These are phyloP conservation scores for Apodemus sylvaticus DNA, from an alignment of 2,113 vertebrate species.

Conservation along the genomic window DNA sequence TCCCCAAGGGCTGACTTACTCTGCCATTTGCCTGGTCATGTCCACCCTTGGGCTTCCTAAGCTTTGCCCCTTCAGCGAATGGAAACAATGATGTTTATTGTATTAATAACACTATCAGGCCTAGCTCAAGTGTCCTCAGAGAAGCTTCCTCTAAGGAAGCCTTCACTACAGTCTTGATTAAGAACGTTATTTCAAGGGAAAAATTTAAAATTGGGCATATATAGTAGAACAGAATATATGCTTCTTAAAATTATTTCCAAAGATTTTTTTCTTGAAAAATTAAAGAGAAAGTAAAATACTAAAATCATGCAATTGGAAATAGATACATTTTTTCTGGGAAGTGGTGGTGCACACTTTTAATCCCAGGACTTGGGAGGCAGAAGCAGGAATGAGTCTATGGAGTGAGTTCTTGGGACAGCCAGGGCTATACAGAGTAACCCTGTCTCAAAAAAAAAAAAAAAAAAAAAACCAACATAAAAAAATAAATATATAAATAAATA, in stretches of 20 bases:
- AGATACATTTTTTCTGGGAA: not conserved
- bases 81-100: not conserved
- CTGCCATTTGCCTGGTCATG: not conserved
- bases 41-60: not conserved
- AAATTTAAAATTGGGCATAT: too few species aligned
- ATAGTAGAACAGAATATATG: conserved; percentile 40
- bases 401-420: too few species aligned
- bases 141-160: not conserved
- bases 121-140: not conserved
- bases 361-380: not conserved
- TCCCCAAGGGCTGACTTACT: not conserved
- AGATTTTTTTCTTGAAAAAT: not conserved
- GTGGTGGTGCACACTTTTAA: not conserved
- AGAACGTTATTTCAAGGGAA: too few species aligned
- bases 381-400: not conserved
- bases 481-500: not conserved
- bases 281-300: conserved; percentile 43
- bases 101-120: not conserved
- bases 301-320: conserved; percentile 34
- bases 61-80: not conserved
- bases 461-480: not conserved
- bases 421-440: too few species aligned
- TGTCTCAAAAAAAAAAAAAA: too few species aligned
- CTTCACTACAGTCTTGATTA: not conserved
- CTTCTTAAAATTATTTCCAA: conserved; percentile 54